Evolutionary conservation across 2,888 invertebrate genomes (phyloP).

Genomic region (Nasonia oneida): DNA sequence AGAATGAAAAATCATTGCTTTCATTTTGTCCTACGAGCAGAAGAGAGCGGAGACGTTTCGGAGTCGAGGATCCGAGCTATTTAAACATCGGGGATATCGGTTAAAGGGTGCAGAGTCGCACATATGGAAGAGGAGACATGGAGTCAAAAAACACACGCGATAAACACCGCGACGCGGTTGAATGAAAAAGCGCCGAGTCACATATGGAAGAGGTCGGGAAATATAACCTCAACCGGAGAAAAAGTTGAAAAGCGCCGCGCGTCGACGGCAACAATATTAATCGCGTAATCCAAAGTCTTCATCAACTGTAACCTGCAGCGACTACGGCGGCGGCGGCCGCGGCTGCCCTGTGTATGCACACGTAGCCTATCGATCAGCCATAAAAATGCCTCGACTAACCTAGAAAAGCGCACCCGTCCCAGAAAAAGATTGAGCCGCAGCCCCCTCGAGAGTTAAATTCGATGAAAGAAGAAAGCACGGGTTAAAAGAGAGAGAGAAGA

Average conservation of each 20-base stretch:
- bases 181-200: slow-evolving; percentile 10
- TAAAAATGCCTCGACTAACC: neutral
- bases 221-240: slow-evolving; percentile 10
- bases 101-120: neutral
- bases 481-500: neutral
- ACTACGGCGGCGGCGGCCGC: neutral
- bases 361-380: slow-evolving; percentile 17
- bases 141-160: neutral
- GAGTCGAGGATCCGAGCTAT: neutral
- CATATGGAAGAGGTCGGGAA: slow-evolving; percentile 5
- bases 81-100: neutral
- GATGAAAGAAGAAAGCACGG: neutral
- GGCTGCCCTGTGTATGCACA: neutral
- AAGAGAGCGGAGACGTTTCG: neutral
- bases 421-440: neutral
- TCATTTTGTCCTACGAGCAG: neutral
- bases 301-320: neutral
- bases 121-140: slow-evolving; percentile 15
- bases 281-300: neutral
- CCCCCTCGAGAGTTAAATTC: neutral
- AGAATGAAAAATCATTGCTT: neutral
- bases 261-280: neutral
- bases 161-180: neutral
- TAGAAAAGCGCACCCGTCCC: neutral
- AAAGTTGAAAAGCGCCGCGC: neutral